Base-by-base conservation (phyloP, 64 coral and sea anemone genomes). In the Orbicella faveolata region DNA sequence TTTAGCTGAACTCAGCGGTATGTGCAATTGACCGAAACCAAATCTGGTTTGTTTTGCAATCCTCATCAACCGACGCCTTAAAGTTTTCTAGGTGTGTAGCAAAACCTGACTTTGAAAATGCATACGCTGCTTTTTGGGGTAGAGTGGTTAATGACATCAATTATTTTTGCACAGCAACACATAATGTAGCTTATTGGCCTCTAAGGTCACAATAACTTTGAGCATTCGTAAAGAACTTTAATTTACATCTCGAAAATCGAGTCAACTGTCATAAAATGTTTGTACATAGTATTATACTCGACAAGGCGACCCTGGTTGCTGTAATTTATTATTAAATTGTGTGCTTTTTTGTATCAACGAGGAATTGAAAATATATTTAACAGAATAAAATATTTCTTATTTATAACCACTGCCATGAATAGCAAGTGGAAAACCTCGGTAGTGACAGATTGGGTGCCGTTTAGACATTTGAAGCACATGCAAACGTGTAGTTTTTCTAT, bases 331-430 rank as follows among this genome's bases (percentile, higher is more conserved):
- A 53, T 21, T 30, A 52, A 67, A 85, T 54, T 85, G 64, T 73
- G 63, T 85, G 82, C 36, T 66, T 85, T 64, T 85, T 85, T 85
- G 65, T 73, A 85, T 30, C 36, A 85, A 85, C 14, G 65, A 85
- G 82, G 66, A 85, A 72, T 73, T 72, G 82, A 70, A 85, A 85
- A 73, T 85, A 72, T 85, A 85, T 85, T 85, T 85, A 85, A 84
- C 11, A 85, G 63, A 85, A 26, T 70, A 25, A 83, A 73, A 70
- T 85, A 85, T 85, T 81, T 85, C 82, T 85, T 85, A 85, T 85
- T 85, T 85, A 85, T 85, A 72, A 70, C 23, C 65, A 62, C 44
- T 39, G 34, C 63, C 63, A 70, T 44, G 26, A 10, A 23, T 51
- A 65, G 82, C 65, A 30, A 62, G 61, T 17, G 36, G 63, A 68